Evolutionary conservation across 2,797 vertebrate species (phyloP), one percentile per base, ranked within the genome.

Genomic region (Delichon dasypus): DNA sequence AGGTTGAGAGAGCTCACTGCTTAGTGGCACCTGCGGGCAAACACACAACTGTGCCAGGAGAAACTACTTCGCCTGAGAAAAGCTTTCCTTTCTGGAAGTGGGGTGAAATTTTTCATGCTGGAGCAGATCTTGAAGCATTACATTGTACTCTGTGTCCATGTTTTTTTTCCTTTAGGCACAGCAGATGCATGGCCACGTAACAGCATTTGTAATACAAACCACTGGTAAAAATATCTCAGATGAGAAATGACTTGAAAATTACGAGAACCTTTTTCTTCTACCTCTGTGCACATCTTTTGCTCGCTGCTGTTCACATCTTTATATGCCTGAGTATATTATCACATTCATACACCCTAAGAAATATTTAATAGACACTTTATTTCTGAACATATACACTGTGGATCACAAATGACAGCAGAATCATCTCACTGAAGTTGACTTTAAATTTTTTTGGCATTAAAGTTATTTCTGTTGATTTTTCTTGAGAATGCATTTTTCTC

Each of bases 131-230:
- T 23, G 40, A 30, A 79, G 48, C 27, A n/a, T 47, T 13, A 66
- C 50, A 8, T 51, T 40, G 47, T 19, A 19, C 3, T 51, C 12
- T 42, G 34, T 36, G 36, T 20, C 20, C n/a, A 27, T 4, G 29
- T 12, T 7, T 36, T 10, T 38, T 38, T 7, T 3, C 4, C 29
- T 68, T 74, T 14, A 57, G 45, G 23, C 45, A 77, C 1, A 64
- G 36, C 48, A 60, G 70, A 64, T 0, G 2, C 11, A 7, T 32
- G 68, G 21, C 48, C 32, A 44, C 0, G 0, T 44, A 42, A 82
- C 32, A 10, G 3, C 61, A 32, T 23, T 53, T 76, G 5, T 38
- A 88, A 70, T 15, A 66, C 1, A 50, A 88, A 51, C 25, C 44
- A 71, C 68, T 26, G 30, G 36, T 60, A 90, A 53, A 76, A 83